Evolutionary conservation across 2,113 vertebrate genomes (phyloP).

Genomic region (Lagopus leucura): DNA sequence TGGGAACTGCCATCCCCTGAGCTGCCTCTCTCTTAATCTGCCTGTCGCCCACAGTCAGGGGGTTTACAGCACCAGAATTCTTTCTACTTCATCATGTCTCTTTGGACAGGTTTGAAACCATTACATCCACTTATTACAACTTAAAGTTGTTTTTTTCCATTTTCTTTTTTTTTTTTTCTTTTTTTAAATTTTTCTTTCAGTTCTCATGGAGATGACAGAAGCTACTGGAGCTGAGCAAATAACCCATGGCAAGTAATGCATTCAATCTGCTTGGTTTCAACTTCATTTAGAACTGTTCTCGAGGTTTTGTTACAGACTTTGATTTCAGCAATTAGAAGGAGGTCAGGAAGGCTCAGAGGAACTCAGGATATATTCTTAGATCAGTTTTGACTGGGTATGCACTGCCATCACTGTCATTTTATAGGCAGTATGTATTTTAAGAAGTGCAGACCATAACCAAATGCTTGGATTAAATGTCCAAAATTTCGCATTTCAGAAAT

Average conservation of each 20-base stretch:
- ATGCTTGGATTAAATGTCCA: neutral
- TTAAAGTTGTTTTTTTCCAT: neutral
- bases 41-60: neutral
- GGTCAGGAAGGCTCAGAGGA: neutral
- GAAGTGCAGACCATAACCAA: neutral
- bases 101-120: neutral
- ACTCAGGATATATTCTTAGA: neutral
- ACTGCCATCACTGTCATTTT: neutral
- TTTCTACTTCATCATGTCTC: neutral
- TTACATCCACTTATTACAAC: neutral
- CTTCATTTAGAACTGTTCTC: neutral
- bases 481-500: neutral
- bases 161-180: too few relatives aligned
- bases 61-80: neutral
- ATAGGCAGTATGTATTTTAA: neutral
- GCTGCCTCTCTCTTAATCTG: neutral
- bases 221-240: constrained; percentile 12
- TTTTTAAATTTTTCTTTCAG: rapidly evolving
- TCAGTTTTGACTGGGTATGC: neutral
- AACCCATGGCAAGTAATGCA: neutral
- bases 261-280: neutral
- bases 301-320: neutral
- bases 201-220: neutral
- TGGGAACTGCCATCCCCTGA: neutral
- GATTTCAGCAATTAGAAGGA: neutral